Percentiles rank a stretch among this genome's conserved stretches.
phyloP scores from a whole-genome alignment of 1,140 invertebrate genomes.

The Nephotettix cincticeps region DNA sequence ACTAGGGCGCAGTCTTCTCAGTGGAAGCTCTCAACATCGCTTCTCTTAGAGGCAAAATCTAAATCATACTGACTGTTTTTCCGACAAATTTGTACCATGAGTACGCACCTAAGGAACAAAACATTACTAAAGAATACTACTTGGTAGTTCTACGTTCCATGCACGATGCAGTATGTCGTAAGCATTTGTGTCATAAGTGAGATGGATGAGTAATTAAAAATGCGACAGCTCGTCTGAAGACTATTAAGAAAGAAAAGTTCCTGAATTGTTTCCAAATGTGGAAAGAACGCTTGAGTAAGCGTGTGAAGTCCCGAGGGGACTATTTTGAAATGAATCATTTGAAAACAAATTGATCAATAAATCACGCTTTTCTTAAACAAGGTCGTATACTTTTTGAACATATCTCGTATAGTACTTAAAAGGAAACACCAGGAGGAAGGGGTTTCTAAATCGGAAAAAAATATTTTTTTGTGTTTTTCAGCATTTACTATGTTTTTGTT shows the following conservation, averaged over 20 bases:
- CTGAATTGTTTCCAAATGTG: no score
- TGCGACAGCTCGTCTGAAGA: neutral
- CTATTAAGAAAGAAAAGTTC: no score
- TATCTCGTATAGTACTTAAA: neutral
- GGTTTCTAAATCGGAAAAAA: no score
- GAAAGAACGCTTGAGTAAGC: no score
- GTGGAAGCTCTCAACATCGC: neutral
- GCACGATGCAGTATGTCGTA: neutral
- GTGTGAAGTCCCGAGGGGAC: no score
- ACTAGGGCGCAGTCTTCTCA: no score
- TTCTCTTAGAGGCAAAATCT: neutral
- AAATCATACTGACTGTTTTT: neutral
- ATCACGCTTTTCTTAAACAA: neutral
- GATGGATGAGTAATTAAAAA: neutral
- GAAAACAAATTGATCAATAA: neutral
- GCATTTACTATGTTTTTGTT: no score
- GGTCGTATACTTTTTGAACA: neutral
- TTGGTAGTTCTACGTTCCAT: neutral
- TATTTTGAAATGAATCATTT: neutral
- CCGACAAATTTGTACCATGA: neutral
- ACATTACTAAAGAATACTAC: neutral
- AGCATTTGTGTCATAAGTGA: neutral
- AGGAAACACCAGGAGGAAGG: no score
- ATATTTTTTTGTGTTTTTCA: no score
- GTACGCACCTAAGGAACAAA: neutral